These are phyloP conservation scores for Hepsetus odoe DNA, from an alignment of 2,113 vertebrate genomes.

Conservation along the genomic window DNA sequence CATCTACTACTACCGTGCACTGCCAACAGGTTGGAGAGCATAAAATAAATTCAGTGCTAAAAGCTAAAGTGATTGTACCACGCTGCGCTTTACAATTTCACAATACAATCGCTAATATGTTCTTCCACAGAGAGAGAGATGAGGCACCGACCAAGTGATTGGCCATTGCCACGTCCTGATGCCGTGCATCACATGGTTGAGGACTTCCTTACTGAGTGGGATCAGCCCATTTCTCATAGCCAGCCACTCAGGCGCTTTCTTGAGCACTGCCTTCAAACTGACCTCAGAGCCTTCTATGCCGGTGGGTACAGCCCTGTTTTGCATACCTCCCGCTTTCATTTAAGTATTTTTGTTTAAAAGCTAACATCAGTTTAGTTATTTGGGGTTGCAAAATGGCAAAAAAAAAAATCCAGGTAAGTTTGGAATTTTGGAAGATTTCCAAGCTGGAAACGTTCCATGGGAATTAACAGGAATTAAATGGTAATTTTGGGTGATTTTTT, in stretches of 20 bases:
- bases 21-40: constrained; percentile 85
- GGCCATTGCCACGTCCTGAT: constrained; percentile 86
- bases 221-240: constrained; percentile 84
- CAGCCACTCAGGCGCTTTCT: constrained; percentile 91
- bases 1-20: constrained; percentile 86
- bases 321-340: too few relatives aligned
- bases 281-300: constrained; percentile 91
- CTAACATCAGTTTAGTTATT: too few relatives aligned
- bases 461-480: too few relatives aligned
- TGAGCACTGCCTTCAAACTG: constrained; percentile 89
- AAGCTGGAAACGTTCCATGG: too few relatives aligned
- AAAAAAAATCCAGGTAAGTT: too few relatives aligned
- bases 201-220: constrained; percentile 96
- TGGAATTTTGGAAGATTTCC: too few relatives aligned
- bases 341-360: too few relatives aligned
- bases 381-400: too few relatives aligned
- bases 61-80: too few relatives aligned
- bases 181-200: constrained; percentile 93
- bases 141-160: constrained; percentile 79
- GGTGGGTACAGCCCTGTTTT: constrained; percentile 82
- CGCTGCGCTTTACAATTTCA: too few relatives aligned
- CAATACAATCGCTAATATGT: too few relatives aligned
- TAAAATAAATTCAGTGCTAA: neutral
- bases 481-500: too few relatives aligned
- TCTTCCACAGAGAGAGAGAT: constrained; percentile 82